Evolutionary conservation across 1,140 invertebrate genomes (phyloP).

Genomic region (Seison nebaliae): DNA sequence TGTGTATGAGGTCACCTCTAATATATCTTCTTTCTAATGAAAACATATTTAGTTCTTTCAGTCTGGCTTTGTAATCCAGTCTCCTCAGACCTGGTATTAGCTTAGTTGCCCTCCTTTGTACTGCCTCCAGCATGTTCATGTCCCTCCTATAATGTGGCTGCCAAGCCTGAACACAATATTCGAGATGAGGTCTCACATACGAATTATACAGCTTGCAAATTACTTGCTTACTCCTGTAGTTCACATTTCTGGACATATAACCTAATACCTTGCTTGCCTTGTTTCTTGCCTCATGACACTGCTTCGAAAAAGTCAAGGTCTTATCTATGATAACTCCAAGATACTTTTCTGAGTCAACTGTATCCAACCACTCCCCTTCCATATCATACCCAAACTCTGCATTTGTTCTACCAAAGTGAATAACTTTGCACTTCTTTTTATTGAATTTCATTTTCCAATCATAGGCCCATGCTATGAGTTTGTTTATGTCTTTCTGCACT

Average conservation of each 20-base stretch:
- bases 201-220: neutral
- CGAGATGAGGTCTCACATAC: neutral
- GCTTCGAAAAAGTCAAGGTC: neutral
- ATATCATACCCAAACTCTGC: neutral
- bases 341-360: no score
- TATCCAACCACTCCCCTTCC: no score
- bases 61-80: neutral
- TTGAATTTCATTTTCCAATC: neutral
- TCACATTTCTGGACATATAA: neutral
- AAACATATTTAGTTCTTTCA: neutral
- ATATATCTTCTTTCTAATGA: neutral
- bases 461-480: neutral
- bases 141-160: neutral
- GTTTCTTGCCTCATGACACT: neutral
- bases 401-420: conserved; percentile 3
- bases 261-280: neutral
- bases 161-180: no score
- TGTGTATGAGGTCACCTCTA: no score
- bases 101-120: neutral
- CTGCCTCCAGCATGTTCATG: neutral
- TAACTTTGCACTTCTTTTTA: conserved; percentile 1
- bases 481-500: neutral
- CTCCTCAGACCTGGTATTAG: neutral
- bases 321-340: neutral
- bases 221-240: neutral